Conservation (phyloP, 2,888 invertebrate genomes). For the Dicyrtomina minuta region DNA sequence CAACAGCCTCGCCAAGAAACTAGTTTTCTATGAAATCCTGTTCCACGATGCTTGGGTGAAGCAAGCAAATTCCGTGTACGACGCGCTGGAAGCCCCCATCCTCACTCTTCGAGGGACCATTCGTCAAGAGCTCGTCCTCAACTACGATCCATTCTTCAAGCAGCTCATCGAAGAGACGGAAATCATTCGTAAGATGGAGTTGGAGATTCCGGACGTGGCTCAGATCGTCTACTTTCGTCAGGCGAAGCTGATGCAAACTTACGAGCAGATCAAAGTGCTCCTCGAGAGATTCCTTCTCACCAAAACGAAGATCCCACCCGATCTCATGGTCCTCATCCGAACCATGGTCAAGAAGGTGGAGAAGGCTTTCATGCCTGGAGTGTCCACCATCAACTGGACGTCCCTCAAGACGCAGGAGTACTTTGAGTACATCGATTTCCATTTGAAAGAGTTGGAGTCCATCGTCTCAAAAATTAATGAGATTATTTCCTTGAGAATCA, state of each 20-base stretch:
- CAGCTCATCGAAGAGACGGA: slow-evolving; percentile 74
- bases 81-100: slow-evolving; percentile 50
- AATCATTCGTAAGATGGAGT: slow-evolving; percentile 73
- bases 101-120: slow-evolving; percentile 44
- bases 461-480: slow-evolving; percentile 46
- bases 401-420: slow-evolving; percentile 68
- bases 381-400: slow-evolving; percentile 78
- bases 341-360: slow-evolving; percentile 60
- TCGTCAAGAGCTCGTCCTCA: slow-evolving; percentile 60
- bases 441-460: slow-evolving; percentile 48
- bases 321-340: slow-evolving; percentile 45
- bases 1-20: slow-evolving; percentile 75
- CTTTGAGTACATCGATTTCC: slow-evolving; percentile 46
- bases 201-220: slow-evolving; percentile 75
- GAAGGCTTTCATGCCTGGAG: slow-evolving; percentile 70
- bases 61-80: slow-evolving; percentile 47
- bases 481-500: slow-evolving; percentile 45
- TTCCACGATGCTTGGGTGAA: slow-evolving; percentile 67
- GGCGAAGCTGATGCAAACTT: slow-evolving; percentile 66
- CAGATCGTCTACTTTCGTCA: slow-evolving; percentile 73
- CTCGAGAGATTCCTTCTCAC: slow-evolving; percentile 59
- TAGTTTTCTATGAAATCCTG: slow-evolving; percentile 79
- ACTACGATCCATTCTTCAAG: slow-evolving; percentile 64
- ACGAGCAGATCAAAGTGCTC: slow-evolving; percentile 65
- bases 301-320: slow-evolving; percentile 45